phyloP scores from a whole-genome alignment of 2,888 invertebrate genomes.

The Globia sparganii region DNA sequence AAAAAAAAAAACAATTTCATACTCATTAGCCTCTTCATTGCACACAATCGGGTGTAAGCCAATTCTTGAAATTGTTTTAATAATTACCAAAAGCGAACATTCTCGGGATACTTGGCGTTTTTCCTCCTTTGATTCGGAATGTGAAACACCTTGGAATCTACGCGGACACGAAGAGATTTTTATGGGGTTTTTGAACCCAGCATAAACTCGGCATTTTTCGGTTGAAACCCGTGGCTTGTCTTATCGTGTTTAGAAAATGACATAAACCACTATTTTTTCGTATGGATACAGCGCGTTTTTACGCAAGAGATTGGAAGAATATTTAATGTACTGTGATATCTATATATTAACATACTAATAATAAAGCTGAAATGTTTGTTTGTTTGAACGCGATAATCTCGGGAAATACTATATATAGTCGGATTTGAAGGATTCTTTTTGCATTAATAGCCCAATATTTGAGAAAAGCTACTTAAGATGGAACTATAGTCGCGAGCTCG shows the following conservation, averaged over 20 bases:
- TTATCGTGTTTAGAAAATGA: slow-evolving; percentile 1
- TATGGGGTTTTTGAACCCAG: slow-evolving; percentile 35
- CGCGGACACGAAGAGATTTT: slow-evolving; percentile 3
- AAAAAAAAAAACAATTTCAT: slow-evolving; percentile 8
- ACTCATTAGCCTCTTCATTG: slow-evolving; percentile 13
- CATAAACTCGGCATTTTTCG: background rate
- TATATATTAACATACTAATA: too few relatives aligned
- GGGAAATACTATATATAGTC: too few relatives aligned
- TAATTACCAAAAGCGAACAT: slow-evolving; percentile 20
- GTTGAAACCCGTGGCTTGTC: slow-evolving; percentile 2
- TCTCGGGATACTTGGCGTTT: slow-evolving; percentile 4
- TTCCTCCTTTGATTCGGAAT: slow-evolving; percentile 20
- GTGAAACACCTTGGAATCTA: slow-evolving; percentile 29
- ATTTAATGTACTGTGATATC: background rate
- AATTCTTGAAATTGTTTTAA: slow-evolving; percentile 28
- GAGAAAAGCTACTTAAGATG: too few relatives aligned
- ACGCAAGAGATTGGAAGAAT: background rate
- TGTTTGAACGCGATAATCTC: too few relatives aligned
- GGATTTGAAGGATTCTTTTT: too few relatives aligned
- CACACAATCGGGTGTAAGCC: background rate
- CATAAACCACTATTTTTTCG: background rate
- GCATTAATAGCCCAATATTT: too few relatives aligned
- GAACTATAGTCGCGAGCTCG: too few relatives aligned
- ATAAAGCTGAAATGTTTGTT: too few relatives aligned
- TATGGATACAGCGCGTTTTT: background rate